Evolutionary conservation across 2,888 invertebrate genomes (phyloP), one percentile per base, ranked within the genome.

Genomic region (Drosophila paranaensis): DNA sequence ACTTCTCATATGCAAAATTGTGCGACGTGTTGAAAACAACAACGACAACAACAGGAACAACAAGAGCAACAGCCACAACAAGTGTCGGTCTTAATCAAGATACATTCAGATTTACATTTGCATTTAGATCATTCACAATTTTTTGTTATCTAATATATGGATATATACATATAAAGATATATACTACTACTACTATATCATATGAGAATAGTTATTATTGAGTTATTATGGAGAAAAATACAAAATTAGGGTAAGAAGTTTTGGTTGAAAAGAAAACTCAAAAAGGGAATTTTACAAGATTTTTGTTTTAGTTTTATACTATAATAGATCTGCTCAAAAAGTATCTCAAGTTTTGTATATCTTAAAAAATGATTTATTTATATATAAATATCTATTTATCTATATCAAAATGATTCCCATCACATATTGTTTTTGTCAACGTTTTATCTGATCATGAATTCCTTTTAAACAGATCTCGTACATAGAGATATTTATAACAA

Each of bases 51-150:
- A 71, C 72, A 40, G 65, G 65, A 58, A 69, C 70, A 60, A 68
- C 71, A 61, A 71, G 71, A 40, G 65, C 67, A 56, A 68, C 71
- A 58, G 66, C 71, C 62, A 55, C 67, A 60, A 58, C 70, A 82
- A 77, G 80, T 81, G 90, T 84, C 89, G 78, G 63, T 86, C 84
- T 87, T 89, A 90, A 90, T 91, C 82, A 89, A 86, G 56, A 73
- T n/a, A 80, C 56, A 71, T 70, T 54, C 61, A 66, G 27, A 60
- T 63, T 56, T 55, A 64, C 53, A 66, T 43, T 50, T 39, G 54
- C 54, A 54, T 27, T 27, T 54, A 37, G 27, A 54, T 54, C 54
- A 54, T 39, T 54, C 54, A 54, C 27, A 54, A 27, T 40, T n/a
- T 40, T 54, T 1, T n/a, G 39, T 27, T 40, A 16, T 48, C 48